Conservation (phyloP, 2,113 vertebrate species). For the Notarius quadriscutis region DNA sequence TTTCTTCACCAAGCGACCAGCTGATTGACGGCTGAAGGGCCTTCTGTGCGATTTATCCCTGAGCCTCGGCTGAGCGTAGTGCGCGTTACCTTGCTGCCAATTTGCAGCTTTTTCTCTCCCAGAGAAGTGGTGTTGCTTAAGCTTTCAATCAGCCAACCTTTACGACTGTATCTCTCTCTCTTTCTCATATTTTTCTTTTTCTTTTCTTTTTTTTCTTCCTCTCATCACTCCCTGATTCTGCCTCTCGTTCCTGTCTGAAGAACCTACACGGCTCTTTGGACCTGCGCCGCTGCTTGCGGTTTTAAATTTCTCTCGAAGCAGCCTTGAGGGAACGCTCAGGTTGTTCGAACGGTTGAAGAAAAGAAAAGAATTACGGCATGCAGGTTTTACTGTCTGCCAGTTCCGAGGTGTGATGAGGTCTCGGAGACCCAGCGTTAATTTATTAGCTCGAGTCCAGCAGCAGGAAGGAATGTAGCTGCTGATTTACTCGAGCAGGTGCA, state of each 20-base stretch:
- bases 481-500: slow-evolving; percentile 26
- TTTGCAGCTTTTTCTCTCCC: slow-evolving; percentile 32
- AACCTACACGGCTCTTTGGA: neutral
- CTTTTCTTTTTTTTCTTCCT: neutral
- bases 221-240: neutral
- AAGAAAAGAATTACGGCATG: neutral
- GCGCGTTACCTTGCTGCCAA: slow-evolving; percentile 31
- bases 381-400: neutral
- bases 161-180: neutral
- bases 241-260: slow-evolving; percentile 6
- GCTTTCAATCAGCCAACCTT: neutral
- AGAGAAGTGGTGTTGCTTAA: neutral
- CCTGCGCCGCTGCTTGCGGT: neutral
- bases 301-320: slow-evolving; percentile 4
- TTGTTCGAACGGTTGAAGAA: neutral
- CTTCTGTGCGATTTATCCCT: slow-evolving; percentile 36
- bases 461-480: neutral
- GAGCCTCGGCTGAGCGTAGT: slow-evolving; percentile 23
- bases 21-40: slow-evolving; percentile 41
- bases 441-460: neutral
- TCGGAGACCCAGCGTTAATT: neutral
- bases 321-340: neutral
- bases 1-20: slow-evolving; percentile 3
- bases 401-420: neutral
- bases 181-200: neutral